Evolutionary conservation across 2,113 vertebrate genomes (phyloP).

Genomic region (Lampris incognitus): DNA sequence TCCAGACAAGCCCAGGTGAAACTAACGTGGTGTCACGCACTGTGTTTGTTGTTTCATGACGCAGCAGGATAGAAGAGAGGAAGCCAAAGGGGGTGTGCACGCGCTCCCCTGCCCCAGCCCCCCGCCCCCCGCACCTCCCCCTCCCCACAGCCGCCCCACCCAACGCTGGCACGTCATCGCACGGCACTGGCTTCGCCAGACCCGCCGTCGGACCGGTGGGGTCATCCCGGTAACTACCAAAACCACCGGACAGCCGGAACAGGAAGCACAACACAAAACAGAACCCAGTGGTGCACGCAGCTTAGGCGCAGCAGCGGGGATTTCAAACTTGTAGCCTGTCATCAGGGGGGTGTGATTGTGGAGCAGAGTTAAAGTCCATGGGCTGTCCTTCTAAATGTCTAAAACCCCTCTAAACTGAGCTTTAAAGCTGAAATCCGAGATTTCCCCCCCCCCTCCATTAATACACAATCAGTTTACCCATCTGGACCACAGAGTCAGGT

Average conservation of each 20-base stretch:
- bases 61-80: slow-evolving; percentile 79
- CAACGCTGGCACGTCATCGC: slow-evolving; percentile 84
- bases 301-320: too few species aligned
- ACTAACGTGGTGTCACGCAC: too few species aligned
- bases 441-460: too few species aligned
- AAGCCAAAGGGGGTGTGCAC: slow-evolving; percentile 63
- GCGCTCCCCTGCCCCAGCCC: slow-evolving; percentile 57
- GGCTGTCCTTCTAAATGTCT: too few species aligned
- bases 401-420: too few species aligned
- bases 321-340: too few species aligned
- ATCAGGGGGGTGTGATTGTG: too few species aligned
- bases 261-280: slow-evolving; percentile 24
- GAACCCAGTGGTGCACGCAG: not conserved
- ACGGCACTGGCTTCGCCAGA: slow-evolving; percentile 83
- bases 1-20: too few species aligned
- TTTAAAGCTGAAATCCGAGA: too few species aligned
- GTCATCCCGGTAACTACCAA: slow-evolving; percentile 81
- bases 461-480: too few species aligned
- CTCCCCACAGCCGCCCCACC: slow-evolving; percentile 74
- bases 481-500: too few species aligned
- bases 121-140: slow-evolving; percentile 53
- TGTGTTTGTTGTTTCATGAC: slow-evolving; percentile 59
- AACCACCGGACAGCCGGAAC: slow-evolving; percentile 42
- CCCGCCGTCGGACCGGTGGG: slow-evolving; percentile 81
- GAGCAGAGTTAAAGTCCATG: too few species aligned